These are phyloP conservation scores for Microcebus tavaratra DNA, from an alignment of 2,113 vertebrate genomes.

Conservation along the genomic window DNA sequence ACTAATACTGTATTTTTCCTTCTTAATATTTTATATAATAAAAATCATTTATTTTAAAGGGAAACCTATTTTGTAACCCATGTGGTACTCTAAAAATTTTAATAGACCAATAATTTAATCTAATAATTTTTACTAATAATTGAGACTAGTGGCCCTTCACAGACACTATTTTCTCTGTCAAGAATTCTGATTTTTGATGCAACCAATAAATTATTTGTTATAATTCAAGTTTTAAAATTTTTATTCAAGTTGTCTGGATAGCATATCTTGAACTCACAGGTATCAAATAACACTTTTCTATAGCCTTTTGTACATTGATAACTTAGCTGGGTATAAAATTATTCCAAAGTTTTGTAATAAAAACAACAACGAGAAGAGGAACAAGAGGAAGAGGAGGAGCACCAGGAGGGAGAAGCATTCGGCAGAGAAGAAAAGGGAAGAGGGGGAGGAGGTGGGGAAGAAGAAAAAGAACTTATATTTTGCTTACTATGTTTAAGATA, in stretches of 20 bases:
- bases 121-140: background rate
- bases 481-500: background rate
- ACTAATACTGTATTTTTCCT: background rate
- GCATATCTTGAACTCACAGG: background rate
- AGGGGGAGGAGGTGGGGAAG: background rate
- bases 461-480: background rate
- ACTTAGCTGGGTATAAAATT: background rate
- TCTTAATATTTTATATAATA: background rate
- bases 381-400: too few relatives aligned
- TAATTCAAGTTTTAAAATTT: background rate
- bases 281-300: background rate
- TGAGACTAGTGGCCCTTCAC: background rate
- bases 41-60: background rate
- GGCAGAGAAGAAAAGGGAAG: background rate
- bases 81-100: constrained; percentile 17
- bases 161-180: background rate
- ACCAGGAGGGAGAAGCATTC: too few relatives aligned
- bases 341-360: background rate
- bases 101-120: background rate
- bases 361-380: background rate
- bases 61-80: background rate
- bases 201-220: background rate
- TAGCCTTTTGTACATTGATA: background rate
- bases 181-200: background rate
- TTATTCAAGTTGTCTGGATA: background rate